A percentile compares a stretch with the other conserved stretches of the same genome.
Evolutionary conservation across 2,888 invertebrate species (phyloP).

Genomic region (Andrena camellia): DNA sequence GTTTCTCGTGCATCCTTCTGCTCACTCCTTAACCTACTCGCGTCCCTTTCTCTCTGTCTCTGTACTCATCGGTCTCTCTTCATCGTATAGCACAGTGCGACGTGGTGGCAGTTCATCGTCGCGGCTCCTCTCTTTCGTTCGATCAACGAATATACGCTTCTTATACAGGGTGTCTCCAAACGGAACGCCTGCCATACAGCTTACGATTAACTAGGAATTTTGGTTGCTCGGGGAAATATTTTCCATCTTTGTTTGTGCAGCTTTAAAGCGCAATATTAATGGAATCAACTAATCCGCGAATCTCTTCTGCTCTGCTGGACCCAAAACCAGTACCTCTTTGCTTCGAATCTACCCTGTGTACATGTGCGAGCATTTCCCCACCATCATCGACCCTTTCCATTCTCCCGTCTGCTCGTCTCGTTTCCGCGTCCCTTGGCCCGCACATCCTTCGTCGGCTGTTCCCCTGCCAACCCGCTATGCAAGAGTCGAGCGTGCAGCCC

Average conservation of each 20-base stretch:
- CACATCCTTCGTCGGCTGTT: conserved; percentile 8
- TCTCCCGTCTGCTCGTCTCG: conserved; percentile 63
- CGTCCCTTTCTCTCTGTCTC: conserved; percentile 11
- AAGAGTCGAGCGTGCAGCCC: conserved; percentile 54
- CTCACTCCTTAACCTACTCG: conserved; percentile 20
- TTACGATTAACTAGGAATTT: neutral
- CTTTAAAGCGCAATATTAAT: neutral
- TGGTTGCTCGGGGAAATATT: neutral
- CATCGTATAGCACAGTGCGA: conserved; percentile 32
- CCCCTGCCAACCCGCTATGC: conserved; percentile 19
- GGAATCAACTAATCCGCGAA: neutral
- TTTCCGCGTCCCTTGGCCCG: conserved; percentile 55
- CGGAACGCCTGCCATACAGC: neutral
- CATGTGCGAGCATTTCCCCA: conserved; percentile 57
- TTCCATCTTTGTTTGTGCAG: neutral
- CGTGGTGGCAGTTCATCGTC: conserved; percentile 56
- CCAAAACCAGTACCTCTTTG: neutral
- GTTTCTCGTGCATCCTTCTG: conserved; percentile 32
- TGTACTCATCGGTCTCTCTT: conserved; percentile 55
- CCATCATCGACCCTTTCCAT: conserved; percentile 57
- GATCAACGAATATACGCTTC: conserved; percentile 25
- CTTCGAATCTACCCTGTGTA: conserved; percentile 4
- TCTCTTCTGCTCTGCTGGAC: neutral
- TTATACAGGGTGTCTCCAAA: conserved; percentile 10
- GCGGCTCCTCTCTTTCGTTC: conserved; percentile 52